Evolutionary conservation across 2,888 invertebrate genomes (phyloP).

Genomic region (Petrolisthes manimaculis): DNA sequence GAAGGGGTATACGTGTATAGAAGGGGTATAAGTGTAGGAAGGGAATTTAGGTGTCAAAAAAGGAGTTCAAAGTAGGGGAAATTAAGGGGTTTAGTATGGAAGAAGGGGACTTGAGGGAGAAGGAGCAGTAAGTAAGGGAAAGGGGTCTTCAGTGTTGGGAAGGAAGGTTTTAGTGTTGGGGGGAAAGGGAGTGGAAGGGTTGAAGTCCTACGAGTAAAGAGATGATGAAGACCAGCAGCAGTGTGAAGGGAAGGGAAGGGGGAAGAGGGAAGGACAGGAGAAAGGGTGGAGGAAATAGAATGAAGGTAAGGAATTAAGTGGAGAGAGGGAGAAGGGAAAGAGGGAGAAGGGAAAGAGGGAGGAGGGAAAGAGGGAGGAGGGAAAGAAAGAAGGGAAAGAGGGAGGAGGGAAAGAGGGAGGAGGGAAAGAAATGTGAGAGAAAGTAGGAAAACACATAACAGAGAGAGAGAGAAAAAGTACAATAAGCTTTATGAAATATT

Average conservation of each 20-base stretch:
- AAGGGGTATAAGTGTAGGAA: background rate
- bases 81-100: no score
- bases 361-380: no score
- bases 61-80: no score
- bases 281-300: background rate
- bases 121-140: background rate
- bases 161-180: no score
- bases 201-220: no score
- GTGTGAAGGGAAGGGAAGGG: no score
- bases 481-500: no score
- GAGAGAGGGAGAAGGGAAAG: background rate
- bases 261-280: background rate
- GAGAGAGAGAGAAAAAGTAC: no score
- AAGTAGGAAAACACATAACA: no score
- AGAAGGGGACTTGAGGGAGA: background rate
- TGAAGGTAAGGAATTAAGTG: background rate
- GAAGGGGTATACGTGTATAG: background rate
- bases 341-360: background rate
- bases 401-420: background rate
- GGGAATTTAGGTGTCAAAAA: background rate
- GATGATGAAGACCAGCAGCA: no score
- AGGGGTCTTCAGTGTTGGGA: no score
- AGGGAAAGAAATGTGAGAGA: background rate
- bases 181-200: no score
- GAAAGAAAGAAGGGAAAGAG: background rate